These are phyloP conservation scores for Lobophora halterata DNA, from an alignment of 2,888 invertebrate species.

Conservation along the genomic window DNA sequence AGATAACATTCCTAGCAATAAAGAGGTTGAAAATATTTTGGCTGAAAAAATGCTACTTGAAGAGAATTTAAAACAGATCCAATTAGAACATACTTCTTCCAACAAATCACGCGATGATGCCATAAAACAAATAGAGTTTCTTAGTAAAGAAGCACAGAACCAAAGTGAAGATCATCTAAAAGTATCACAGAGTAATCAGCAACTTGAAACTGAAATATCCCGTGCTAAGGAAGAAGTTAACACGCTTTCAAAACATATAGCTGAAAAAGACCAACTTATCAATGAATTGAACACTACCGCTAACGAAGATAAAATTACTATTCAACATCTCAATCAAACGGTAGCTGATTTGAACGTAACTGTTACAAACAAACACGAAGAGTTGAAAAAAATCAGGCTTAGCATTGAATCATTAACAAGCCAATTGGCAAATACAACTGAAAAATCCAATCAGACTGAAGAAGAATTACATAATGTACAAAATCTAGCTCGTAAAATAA, in stretches of 20 bases:
- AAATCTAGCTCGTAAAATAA: constrained; percentile 53
- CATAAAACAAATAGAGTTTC: too few relatives aligned
- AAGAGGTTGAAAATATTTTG: constrained; percentile 34
- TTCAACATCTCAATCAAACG: constrained; percentile 43
- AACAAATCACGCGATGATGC: too few relatives aligned
- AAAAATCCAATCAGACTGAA: constrained; percentile 39
- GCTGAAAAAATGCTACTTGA: constrained; percentile 37
- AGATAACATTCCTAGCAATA: constrained; percentile 4
- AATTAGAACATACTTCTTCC: too few relatives aligned
- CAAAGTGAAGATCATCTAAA: constrained; percentile 42
- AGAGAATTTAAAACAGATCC: constrained; percentile 34
- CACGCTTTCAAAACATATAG: constrained; percentile 55
- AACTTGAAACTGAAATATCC: constrained; percentile 53
- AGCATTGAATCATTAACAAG: constrained; percentile 38
- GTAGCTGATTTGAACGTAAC: constrained; percentile 47
- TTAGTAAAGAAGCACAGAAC: constrained; percentile 10
- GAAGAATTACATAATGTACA: constrained; percentile 50
- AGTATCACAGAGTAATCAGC: constrained; percentile 41
- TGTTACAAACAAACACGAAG: constrained; percentile 47
- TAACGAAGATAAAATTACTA: constrained; percentile 41
- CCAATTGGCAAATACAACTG: constrained; percentile 25
- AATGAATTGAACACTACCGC: constrained; percentile 52
- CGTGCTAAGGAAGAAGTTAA: constrained; percentile 62
- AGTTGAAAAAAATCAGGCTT: constrained; percentile 51
- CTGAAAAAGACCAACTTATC: constrained; percentile 65